A percentile compares a stretch with the other conserved stretches of the same genome.
Evolutionary conservation across 1,140 invertebrate species (phyloP).

Genomic region (Medauroidea extradentata): DNA sequence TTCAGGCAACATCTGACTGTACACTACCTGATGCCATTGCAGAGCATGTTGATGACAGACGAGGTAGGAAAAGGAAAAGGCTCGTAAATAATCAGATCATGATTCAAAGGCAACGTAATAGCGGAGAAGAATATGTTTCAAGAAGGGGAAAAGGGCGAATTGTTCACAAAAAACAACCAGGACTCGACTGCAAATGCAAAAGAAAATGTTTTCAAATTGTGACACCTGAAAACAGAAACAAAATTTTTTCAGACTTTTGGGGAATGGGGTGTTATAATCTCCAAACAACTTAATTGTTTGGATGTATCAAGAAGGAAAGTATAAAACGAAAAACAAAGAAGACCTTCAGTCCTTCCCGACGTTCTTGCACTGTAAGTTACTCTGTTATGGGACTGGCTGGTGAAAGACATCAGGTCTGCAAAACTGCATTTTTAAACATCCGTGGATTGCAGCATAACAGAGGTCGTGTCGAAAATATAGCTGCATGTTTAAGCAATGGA

Average conservation of each 20-base stretch:
- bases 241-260: background rate
- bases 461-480: slow-evolving; percentile 3
- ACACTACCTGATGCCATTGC: slow-evolving; percentile 52
- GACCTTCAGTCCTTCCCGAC: background rate
- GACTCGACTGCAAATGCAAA: slow-evolving; percentile 4
- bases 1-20: no score
- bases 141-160: background rate
- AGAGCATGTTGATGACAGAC: slow-evolving; percentile 59
- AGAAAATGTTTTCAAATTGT: background rate
- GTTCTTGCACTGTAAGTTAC: background rate
- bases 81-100: background rate
- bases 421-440: slow-evolving; percentile 2
- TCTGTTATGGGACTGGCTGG: background rate
- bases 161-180: background rate
- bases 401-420: background rate
- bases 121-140: background rate
- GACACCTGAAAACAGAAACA: background rate
- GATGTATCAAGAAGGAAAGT: background rate
- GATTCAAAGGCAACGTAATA: background rate
- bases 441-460: slow-evolving; percentile 5
- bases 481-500: background rate
- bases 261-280: background rate
- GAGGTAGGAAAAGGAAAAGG: background rate
- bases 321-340: slow-evolving; percentile 8
- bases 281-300: slow-evolving; percentile 1